Evolutionary conservation across 2,113 vertebrate genomes (phyloP), one percentile per base, ranked within the genome.

Genomic region (Antechinus stuartii): DNA sequence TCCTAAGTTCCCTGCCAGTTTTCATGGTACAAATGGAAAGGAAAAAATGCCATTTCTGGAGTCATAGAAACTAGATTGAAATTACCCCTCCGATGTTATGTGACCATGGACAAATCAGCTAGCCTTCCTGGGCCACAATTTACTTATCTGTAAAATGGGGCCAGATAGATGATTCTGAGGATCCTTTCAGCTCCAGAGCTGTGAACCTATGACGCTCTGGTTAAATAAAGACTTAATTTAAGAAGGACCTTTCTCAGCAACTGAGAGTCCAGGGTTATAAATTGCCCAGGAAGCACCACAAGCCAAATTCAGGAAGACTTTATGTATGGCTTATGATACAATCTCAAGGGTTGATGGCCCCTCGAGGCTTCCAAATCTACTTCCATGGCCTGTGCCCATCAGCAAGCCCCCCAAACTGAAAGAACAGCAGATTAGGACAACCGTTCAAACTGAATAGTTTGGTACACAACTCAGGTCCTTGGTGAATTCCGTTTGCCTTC

Each of bases 401-500:
- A 42, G n/a, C n/a, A 22, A 84, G 16, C 55, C 6, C 61, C 68
- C n/a, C 16, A 84, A 42, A 84, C 5, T 42, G n/a, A 76, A 76
- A n/a, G 35, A n/a, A 76, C 3, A 4, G 35, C 30, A 76, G 57
- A 35, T 35, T 26, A 49, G 91, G 90, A 26, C 49, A 16, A 10
- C 27, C 49, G 46, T 54, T 55, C 52, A 50, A 52, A 19, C n/a
- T 12, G 24, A 22, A 53, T 46, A 9, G 46, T 25, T 24, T 42
- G 56, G 46, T 35, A 42, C 6, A 14, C 50, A 61, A 2, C 24
- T 90, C 46, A 23, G 26, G 54, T 89, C 91, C 55, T 91, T 57
- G 68, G 93, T 91, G 25, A 49, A 90, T 55, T 61, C 35, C 19
- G 1, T 54, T n/a, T 89, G 57, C 35, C 92, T 96, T 94, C 61